Conservation (phyloP, 1,140 invertebrate genomes). For the Drosophila pseudoobscura region DNA sequence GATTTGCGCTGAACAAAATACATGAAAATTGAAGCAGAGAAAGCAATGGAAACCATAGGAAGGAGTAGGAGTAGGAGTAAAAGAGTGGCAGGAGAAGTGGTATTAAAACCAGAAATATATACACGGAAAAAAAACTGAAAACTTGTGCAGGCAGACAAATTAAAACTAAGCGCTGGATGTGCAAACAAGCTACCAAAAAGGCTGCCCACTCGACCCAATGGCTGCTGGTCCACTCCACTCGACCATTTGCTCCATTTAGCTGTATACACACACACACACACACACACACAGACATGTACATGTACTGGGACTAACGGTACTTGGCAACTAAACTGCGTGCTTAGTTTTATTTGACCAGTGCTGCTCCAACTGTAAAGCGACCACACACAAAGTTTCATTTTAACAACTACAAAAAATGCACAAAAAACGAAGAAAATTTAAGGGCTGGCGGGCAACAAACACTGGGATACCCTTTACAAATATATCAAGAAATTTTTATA, state of each 20-base stretch:
- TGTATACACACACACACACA: slow-evolving; percentile 41
- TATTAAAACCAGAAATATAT: slow-evolving; percentile 28
- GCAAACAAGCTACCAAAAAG: slow-evolving; percentile 61
- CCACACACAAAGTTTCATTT: slow-evolving; percentile 36
- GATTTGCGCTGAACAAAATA: slow-evolving; percentile 64
- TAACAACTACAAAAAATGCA: slow-evolving; percentile 5
- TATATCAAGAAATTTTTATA: too few relatives aligned
- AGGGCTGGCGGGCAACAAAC: too few relatives aligned
- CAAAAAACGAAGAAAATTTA: background rate
- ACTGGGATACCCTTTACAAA: too few relatives aligned
- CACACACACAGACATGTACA: slow-evolving; percentile 2
- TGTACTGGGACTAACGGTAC: slow-evolving; percentile 7
- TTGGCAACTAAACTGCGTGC: slow-evolving; percentile 42
- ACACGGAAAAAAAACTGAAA: slow-evolving; percentile 30
- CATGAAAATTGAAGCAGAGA: slow-evolving; percentile 26
- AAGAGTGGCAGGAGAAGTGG: slow-evolving; percentile 1
- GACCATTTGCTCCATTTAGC: slow-evolving; percentile 79
- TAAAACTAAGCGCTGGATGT: slow-evolving; percentile 77
- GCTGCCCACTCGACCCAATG: too few relatives aligned
- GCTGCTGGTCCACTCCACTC: slow-evolving; percentile 46
- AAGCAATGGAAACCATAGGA: slow-evolving; percentile 6
- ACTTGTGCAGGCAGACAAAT: slow-evolving; percentile 67
- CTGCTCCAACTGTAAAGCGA: slow-evolving; percentile 63
- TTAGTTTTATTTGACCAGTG: slow-evolving; percentile 63
- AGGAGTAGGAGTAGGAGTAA: slow-evolving; percentile 6